Conservation (phyloP, 2,888 invertebrate genomes). For the Plebejus anna region DNA sequence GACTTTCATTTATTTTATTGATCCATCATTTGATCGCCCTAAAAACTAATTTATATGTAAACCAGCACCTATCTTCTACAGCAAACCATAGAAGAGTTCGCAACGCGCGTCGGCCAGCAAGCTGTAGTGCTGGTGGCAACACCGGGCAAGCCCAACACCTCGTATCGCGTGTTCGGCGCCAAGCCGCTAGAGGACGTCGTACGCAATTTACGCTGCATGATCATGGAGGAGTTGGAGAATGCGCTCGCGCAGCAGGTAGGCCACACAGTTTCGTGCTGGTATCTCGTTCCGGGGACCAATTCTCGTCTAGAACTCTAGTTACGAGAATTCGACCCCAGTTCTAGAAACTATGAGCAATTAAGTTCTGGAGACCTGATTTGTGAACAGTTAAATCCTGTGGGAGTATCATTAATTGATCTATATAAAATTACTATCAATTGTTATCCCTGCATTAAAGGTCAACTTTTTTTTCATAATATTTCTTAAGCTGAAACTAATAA, state of each 20-base stretch:
- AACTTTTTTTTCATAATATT: too few relatives aligned
- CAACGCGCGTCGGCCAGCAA: constrained; percentile 97
- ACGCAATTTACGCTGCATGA: constrained; percentile 91
- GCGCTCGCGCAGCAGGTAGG: constrained; percentile 92
- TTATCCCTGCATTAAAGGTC: too few relatives aligned
- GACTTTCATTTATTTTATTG: too few relatives aligned
- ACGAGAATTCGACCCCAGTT: neutral
- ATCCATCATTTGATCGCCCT: too few relatives aligned
- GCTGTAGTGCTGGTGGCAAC: constrained; percentile 97
- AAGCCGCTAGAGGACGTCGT: constrained; percentile 98
- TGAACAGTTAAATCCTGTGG: too few relatives aligned
- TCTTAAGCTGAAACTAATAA: too few relatives aligned
- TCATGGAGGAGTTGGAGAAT: constrained; percentile 96
- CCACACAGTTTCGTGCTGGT: constrained; percentile 1
- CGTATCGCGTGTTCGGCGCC: constrained; percentile 97
- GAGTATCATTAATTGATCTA: too few relatives aligned
- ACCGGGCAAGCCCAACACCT: constrained; percentile 96
- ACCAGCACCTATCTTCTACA: constrained; percentile 45
- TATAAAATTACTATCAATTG: too few relatives aligned
- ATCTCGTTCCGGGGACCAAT: neutral
- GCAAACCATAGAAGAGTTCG: constrained; percentile 98
- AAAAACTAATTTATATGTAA: too few relatives aligned
- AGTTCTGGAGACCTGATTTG: too few relatives aligned
- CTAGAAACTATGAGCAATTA: neutral
- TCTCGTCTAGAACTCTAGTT: neutral